Percentiles rank a stretch among this genome's conserved stretches.
phyloP scores from a whole-genome alignment of 2,888 invertebrate species.

The Drosophila recens region DNA sequence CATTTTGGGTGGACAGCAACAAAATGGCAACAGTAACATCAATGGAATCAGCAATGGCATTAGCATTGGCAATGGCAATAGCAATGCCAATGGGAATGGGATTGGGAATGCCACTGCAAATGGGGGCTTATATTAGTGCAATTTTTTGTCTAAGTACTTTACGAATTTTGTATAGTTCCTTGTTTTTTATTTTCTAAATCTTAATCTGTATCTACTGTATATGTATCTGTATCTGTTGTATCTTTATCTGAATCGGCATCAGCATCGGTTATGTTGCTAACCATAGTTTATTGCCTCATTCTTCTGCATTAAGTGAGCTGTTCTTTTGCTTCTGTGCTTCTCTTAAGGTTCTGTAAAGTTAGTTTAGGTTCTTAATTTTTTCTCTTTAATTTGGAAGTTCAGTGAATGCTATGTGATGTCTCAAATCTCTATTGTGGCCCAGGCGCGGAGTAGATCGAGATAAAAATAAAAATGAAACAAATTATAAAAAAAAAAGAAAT shows the following conservation, averaged over 20 bases:
- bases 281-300: conserved; percentile 29
- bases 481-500: conserved; percentile 42
- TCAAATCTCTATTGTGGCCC: conserved; percentile 76
- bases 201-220: conserved; percentile 34
- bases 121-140: conserved; percentile 71
- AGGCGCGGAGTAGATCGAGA: conserved; percentile 56
- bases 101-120: conserved; percentile 43
- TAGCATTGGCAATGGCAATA: conserved; percentile 9
- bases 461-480: conserved; percentile 47
- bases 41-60: conserved; percentile 16
- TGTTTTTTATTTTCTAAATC: conserved; percentile 72
- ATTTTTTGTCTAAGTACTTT: conserved; percentile 73
- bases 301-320: conserved; percentile 49
- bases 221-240: conserved; percentile 28
- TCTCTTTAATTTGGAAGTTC: conserved; percentile 44
- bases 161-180: conserved; percentile 79
- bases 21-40: conserved; percentile 37
- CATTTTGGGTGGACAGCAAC: conserved; percentile 33
- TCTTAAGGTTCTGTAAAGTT: conserved; percentile 68
- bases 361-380: conserved; percentile 53
- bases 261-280: conserved; percentile 45
- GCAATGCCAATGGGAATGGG: conserved; percentile 4
- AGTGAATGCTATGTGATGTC: conserved; percentile 78
- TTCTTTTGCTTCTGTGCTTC: conserved; percentile 57
- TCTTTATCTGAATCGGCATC: conserved; percentile 40